Evolutionary conservation across 2,797 vertebrate genomes (phyloP), one percentile per base, ranked within the genome.

Genomic region (Pterois miles): DNA sequence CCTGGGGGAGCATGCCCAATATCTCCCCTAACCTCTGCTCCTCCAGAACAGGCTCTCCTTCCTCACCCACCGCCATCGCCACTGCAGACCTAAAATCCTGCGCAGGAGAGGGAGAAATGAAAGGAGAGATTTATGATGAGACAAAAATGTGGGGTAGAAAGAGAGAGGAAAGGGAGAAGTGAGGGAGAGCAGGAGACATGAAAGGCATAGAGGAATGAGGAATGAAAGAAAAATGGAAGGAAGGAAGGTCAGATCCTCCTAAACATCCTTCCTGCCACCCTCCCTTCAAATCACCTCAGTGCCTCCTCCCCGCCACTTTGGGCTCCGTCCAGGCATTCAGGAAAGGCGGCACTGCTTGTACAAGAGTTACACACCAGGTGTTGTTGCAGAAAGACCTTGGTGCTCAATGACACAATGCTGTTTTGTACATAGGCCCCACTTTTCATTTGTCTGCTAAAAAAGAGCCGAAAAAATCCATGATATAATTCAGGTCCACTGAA

Each of bases 71-170:
- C 11, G 14, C 14, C 9, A 22, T 14, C 16, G 23, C 92, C 81
- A 97, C 90, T 0, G 94, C 94, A 78, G 92, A 94, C 74, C 96
- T 94, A 79, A 99, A 99, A 89, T 96, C 94, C 98, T 99, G 86
- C 48, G 78, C 13, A 29, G 50, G 14, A 72, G 11, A 27, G 64
- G 52, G 48, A 33, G 71, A 46, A 84, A 56, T 34, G 34, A 7
- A 27, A 65, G 43, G 46, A 73, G 6, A 79, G 33, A 31, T 13
- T 48, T 71, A 65, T 67, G 40, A 62, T 4, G 70, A 65, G 59
- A 76, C 62, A 69, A 63, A 66, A 48, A 16, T 25, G 23, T 58
- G 52, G 2, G 23, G 14, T 9, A 62, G n/a, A 73, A 7, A 68
- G 25, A 56, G 52, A 69, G 25, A 57, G 48, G 58, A 64, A 76